Conservation (phyloP, 2,888 invertebrate genomes). For the Sepioteuthis lessoniana region DNA sequence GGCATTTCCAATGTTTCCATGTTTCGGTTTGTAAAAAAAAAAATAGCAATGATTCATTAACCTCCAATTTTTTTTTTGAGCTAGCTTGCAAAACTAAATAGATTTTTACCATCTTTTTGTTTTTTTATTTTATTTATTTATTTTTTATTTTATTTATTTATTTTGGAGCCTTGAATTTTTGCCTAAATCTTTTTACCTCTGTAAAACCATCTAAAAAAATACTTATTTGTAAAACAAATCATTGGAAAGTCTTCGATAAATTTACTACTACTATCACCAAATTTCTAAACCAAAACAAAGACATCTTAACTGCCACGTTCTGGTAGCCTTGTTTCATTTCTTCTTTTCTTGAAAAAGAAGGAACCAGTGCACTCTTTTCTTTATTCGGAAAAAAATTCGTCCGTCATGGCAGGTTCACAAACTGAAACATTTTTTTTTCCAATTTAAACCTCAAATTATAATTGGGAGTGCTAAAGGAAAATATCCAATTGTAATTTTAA, state of each 20-base stretch:
- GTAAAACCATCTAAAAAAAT: too few relatives aligned
- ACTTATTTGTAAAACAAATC: background rate
- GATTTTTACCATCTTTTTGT: too few relatives aligned
- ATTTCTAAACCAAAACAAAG: background rate
- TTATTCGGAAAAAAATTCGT: background rate
- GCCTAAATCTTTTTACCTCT: too few relatives aligned
- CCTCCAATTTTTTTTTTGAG: background rate
- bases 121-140: too few relatives aligned
- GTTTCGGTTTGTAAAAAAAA: background rate
- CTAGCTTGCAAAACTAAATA: too few relatives aligned
- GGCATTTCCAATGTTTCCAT: constrained; percentile 7
- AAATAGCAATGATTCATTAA: background rate
- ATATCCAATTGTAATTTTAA: background rate
- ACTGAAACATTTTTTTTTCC: background rate
- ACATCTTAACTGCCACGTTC: background rate
- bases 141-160: too few relatives aligned
- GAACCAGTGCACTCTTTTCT: background rate
- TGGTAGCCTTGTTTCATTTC: background rate
- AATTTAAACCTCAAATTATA: background rate
- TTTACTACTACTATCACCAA: background rate
- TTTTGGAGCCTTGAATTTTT: too few relatives aligned
- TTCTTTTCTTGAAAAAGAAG: background rate
- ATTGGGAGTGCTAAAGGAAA: constrained; percentile 21
- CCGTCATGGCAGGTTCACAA: constrained; percentile 10
- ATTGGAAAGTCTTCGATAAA: background rate